Conservation (phyloP, 2,797 vertebrate genomes). For the Anisognathus igniventris region DNA sequence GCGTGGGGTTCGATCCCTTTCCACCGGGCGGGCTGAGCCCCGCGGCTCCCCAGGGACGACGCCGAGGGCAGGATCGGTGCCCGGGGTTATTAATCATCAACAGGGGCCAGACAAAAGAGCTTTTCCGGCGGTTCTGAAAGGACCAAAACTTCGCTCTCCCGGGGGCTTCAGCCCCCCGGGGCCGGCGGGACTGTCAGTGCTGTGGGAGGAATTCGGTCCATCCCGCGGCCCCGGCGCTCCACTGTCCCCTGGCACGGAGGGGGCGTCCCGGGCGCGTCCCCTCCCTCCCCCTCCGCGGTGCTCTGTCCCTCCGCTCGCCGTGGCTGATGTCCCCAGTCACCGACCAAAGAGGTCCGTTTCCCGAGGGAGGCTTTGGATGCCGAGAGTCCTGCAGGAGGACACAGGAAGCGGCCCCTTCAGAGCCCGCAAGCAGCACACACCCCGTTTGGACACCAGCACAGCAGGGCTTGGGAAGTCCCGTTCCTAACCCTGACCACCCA, state of each 20-base stretch:
- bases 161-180: not conserved
- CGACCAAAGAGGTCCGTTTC: not conserved
- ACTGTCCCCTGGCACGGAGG: accelerated
- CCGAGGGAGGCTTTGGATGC: not conserved
- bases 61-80: not conserved
- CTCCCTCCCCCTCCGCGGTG: not conserved
- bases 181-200: not conserved
- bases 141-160: not conserved
- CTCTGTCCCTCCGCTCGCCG: not conserved
- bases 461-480: not conserved
- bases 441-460: not conserved
- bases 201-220: not conserved
- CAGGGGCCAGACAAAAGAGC: not conserved
- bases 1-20: not conserved
- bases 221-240: not conserved
- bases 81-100: not conserved
- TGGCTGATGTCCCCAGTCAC: not conserved
- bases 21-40: not conserved
- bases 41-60: not conserved
- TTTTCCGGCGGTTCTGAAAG: not conserved
- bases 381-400: not conserved
- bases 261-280: not conserved
- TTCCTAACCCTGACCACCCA: not conserved
- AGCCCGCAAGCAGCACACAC: not conserved
- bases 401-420: not conserved